Conservation (phyloP, 2,888 invertebrate genomes). For the Catocala fraxini region DNA sequence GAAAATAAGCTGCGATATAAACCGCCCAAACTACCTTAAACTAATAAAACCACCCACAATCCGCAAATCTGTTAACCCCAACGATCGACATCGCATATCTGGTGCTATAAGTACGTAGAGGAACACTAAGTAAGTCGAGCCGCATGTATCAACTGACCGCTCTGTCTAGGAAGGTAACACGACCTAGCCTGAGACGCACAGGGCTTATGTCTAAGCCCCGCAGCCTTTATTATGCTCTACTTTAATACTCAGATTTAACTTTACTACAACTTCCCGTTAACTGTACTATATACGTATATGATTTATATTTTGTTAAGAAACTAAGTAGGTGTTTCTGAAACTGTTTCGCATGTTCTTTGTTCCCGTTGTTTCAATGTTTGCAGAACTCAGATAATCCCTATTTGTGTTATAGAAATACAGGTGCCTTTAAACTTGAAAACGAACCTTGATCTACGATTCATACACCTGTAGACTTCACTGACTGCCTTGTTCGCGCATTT, state of each 20-base stretch:
- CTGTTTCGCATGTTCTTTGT: too few species aligned
- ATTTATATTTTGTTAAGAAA: conserved; percentile 1
- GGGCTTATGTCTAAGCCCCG: conserved; percentile 69
- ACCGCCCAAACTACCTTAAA: too few species aligned
- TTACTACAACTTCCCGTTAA: conserved; percentile 51
- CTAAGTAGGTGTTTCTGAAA: background rate
- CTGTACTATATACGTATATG: conserved; percentile 14
- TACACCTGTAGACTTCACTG: too few species aligned
- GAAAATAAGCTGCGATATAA: too few species aligned
- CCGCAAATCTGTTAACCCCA: conserved; percentile 14
- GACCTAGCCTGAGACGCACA: conserved; percentile 65
- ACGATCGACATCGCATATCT: conserved; percentile 9
- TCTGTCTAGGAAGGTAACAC: conserved; percentile 73
- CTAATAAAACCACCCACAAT: conserved; percentile 5
- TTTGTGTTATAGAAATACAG: too few species aligned
- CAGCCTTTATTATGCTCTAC: conserved; percentile 70
- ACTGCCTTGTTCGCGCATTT: too few species aligned
- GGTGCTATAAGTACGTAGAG: conserved; percentile 17
- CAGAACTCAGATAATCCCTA: too few species aligned
- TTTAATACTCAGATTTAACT: conserved; percentile 71
- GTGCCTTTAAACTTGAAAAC: too few species aligned
- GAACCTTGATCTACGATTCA: too few species aligned
- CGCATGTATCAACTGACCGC: conserved; percentile 67
- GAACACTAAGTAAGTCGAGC: conserved; percentile 55
- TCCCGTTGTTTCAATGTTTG: too few species aligned